A percentile compares a stretch with the other conserved stretches of the same genome.
phyloP scores from a whole-genome alignment of 23 tunicate species.

The Ciona savignyi region DNA sequence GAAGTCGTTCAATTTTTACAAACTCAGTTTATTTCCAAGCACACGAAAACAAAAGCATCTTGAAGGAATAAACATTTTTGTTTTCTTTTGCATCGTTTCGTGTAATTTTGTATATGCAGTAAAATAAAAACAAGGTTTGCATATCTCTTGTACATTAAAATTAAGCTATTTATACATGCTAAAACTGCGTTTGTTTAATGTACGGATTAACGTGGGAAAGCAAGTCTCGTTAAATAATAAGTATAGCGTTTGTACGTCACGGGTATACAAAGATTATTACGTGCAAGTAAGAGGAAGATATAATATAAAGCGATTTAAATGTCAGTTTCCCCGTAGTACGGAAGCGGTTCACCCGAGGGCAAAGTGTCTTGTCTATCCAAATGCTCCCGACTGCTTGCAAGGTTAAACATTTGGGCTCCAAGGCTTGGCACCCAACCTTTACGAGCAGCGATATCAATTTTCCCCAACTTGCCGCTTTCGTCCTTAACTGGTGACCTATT shows the following conservation, averaged over 20 bases:
- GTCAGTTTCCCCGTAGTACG: slow-evolving; percentile 17
- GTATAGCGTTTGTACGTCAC: too few species aligned
- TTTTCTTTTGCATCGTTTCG: too few species aligned
- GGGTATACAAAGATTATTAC: too few species aligned
- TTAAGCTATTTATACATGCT: too few species aligned
- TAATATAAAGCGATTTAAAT: slow-evolving; percentile 1
- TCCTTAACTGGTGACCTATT: slow-evolving; percentile 5
- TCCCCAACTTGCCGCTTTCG: slow-evolving; percentile 13
- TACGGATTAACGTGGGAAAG: too few species aligned
- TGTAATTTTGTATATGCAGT: not conserved
- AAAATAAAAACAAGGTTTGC: too few species aligned
- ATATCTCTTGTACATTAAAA: too few species aligned
- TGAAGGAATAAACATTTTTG: too few species aligned
- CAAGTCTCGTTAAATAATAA: too few species aligned
- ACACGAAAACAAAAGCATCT: not conserved
- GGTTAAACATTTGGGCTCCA: slow-evolving; percentile 84
- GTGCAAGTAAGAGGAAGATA: too few species aligned
- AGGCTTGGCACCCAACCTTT: slow-evolving; percentile 93
- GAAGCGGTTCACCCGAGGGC: slow-evolving; percentile 2
- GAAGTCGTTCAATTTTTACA: slow-evolving; percentile 36
- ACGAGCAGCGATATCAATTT: slow-evolving; percentile 53
- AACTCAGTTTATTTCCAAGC: slow-evolving; percentile 35
- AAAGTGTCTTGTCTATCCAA: slow-evolving; percentile 8
- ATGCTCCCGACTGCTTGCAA: slow-evolving; percentile 1
- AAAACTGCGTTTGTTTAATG: too few species aligned